Base-by-base conservation (phyloP, 30 jellyfish, hydroid and myxozoan species). In the Aurelia coerulea region DNA sequence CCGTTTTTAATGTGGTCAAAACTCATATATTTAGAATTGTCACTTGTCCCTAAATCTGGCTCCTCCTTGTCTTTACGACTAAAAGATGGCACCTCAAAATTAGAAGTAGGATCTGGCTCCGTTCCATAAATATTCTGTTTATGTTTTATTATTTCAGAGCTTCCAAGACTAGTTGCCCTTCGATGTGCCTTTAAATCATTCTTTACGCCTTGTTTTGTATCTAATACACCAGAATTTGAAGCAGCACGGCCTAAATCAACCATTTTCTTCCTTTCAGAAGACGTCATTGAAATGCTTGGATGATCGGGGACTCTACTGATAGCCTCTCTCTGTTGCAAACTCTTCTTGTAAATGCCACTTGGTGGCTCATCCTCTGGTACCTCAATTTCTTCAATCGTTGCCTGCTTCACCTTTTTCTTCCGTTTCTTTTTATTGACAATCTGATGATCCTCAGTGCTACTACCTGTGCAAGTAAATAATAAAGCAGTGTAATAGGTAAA, bases 321-420 rank as follows among this genome's bases (percentile, higher is more conserved):
- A 46, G 56, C 56, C 56, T 46, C 56, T 46, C 3, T 46, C 56
- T 46, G 56, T 9, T 46, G 35, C 8, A 12, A 62, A 12, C 19
- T 74, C 23, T 51, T 56, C 73, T 41, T 68, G 39, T 74, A 51
- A 17, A 58, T 54, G 42, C 78, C 76, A 68, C 92, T 75, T 12
- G 69, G 81, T 46, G 86, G 88, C 49, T 75, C 92, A 64, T 84
- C 94, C 34, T 84, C 86, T 0, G 89, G 88, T 18, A 74, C 91
- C 42, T 83, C 97, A 16, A 90, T 50, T 19, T 90, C 95, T 35
- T 76, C 84, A 32, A 90, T 90, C 32, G 92, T 85, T 0, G 97
- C 97, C 53, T 84, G 87, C 18, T 80, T 79, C 46, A 83, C 95
- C 60, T 85, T 82, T 74, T 83, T 78, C 79, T 90, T 90, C 81